Evolutionary conservation across 2,888 invertebrate genomes (phyloP), one percentile per base, ranked within the genome.

Genomic region (Dryomyza anilis): DNA sequence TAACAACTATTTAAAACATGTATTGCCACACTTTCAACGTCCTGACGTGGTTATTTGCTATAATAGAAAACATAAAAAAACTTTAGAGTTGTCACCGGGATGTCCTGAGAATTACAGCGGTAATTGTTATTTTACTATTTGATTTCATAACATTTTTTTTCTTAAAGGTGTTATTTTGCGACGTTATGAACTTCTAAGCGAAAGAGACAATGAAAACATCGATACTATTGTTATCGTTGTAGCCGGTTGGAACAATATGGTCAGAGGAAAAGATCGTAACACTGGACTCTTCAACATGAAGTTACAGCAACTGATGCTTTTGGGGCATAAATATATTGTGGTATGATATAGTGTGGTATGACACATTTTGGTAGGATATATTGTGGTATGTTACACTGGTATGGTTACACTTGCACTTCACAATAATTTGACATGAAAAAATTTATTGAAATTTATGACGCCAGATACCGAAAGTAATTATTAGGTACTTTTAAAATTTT

Each of bases 21-120:
- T 92, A 67, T 76, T 93, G 68, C 89, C 92, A 8, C 91, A 93
- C 73, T 89, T 87, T 76, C 84, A 86, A 70, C 85, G 86, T 79
- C 86, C 88, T 84, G 89, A 90, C 80, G 76, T 90, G 29, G 82
- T 91, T 19, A 74, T 90, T 62, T 88, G 88, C 71, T 85, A 88
- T 72, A 85, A 89, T 74, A 78, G 76, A 33, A 72, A 79, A 30
- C 86, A 86, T 12, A 82, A 81, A 2, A 82, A 86, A 36, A 76
- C 86, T 14, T 70, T 89, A 21, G 78, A 86, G 21, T 77, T 88
- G 39, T 80, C 82, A 12, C 70, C 81, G 10, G 79, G 80, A 21
- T 88, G 88, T 76, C 80, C 84, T 7, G 76, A 81, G 46, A 83
- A 85, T 69, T 79, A 85, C 53, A 86, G 86, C 73, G 89, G 89